Percentiles rank a stretch among this genome's conserved stretches.
Evolutionary conservation across 2,113 vertebrate species (phyloP).

Genomic region (Steatornis caripensis): DNA sequence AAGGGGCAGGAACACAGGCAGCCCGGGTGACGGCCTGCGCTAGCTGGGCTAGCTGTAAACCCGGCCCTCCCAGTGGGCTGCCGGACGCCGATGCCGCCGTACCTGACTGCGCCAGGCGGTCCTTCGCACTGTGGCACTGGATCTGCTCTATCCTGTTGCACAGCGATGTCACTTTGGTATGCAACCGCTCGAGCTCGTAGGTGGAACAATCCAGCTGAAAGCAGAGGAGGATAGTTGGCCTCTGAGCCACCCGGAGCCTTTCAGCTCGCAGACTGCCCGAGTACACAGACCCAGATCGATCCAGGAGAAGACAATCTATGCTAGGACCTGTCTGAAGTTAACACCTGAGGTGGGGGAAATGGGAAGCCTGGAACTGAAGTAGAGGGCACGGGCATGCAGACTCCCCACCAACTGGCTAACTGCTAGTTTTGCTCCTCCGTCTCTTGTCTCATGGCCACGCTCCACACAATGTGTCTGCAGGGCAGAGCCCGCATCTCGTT

Average conservation of each 20-base stretch:
- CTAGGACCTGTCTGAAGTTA: too few relatives aligned
- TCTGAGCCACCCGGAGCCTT: too few relatives aligned
- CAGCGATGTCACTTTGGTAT: conserved; percentile 86
- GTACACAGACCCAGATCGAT: too few relatives aligned
- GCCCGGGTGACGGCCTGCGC: not conserved
- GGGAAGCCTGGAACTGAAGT: not conserved
- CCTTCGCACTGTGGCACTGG: conserved; percentile 83
- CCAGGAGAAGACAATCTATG: fast-evolving
- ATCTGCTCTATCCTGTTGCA: conserved; percentile 89
- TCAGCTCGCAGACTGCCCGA: fast-evolving
- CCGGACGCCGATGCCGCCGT: not conserved
- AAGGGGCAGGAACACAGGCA: too few relatives aligned
- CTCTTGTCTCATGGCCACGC: too few relatives aligned
- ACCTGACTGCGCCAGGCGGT: conserved; percentile 94
- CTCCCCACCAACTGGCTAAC: too few relatives aligned
- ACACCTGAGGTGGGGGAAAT: fast-evolving
- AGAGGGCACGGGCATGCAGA: fast-evolving
- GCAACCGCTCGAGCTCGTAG: conserved; percentile 86
- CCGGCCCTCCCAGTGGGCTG: fast-evolving
- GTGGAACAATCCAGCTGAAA: conserved; percentile 81
- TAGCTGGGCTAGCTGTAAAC: too few relatives aligned
- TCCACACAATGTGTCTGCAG: fast-evolving
- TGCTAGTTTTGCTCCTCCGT: too few relatives aligned
- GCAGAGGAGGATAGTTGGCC: too few relatives aligned
- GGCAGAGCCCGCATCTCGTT: not conserved